Conservation (phyloP, 2,797 vertebrate species). For the Parauchenoglanis ngamensis region DNA sequence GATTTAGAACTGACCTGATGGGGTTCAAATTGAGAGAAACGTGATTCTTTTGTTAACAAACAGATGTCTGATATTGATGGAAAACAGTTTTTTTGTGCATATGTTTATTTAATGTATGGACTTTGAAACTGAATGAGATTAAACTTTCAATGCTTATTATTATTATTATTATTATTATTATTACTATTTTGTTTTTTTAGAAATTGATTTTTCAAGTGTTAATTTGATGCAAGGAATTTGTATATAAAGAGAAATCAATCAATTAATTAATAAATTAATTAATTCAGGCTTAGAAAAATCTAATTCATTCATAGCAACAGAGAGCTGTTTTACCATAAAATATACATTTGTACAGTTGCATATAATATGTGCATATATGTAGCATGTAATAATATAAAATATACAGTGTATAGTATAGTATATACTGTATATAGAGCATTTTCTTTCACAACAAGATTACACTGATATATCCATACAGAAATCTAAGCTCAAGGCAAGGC, state of each 20-base stretch:
- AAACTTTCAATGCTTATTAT: background rate
- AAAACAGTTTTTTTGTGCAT: background rate
- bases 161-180: background rate
- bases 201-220: background rate
- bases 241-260: background rate
- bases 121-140: background rate
- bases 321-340: background rate
- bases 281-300: background rate
- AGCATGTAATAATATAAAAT: too few relatives aligned
- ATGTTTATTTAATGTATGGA: background rate
- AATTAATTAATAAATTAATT: too few relatives aligned
- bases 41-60: background rate
- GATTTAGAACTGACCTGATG: background rate
- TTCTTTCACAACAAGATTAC: too few relatives aligned
- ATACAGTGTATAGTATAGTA: too few relatives aligned
- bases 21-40: background rate
- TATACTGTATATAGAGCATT: too few relatives aligned
- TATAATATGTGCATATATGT: too few relatives aligned
- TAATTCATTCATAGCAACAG: background rate
- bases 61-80: constrained; percentile 3
- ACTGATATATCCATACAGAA: too few relatives aligned
- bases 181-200: background rate
- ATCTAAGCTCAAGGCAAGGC: too few relatives aligned
- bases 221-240: background rate
- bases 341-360: too few relatives aligned